These are phyloP conservation scores for Anastrepha obliqua DNA, from an alignment of 1,140 invertebrate genomes.

Conservation along the genomic window DNA sequence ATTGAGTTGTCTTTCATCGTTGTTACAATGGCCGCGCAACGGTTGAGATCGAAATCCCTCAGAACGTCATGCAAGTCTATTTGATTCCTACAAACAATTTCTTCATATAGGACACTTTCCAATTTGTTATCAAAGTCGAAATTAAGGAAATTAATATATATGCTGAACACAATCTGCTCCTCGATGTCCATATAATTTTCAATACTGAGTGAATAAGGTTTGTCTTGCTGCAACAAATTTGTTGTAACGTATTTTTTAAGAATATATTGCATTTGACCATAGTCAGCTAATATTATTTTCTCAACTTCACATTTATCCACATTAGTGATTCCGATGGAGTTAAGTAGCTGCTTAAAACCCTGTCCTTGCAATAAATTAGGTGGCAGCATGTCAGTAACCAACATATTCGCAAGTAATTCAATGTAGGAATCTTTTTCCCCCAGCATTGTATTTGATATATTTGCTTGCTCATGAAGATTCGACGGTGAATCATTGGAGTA, in stretches of 20 bases:
- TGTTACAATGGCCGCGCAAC: constrained; percentile 45
- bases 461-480: neutral
- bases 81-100: neutral
- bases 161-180: neutral
- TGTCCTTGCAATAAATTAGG: constrained; percentile 1
- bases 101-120: constrained; percentile 22
- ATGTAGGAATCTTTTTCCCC: neutral
- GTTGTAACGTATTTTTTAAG: constrained; percentile 24
- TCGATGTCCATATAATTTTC: constrained; percentile 53
- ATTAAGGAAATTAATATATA: constrained; percentile 53
- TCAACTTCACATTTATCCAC: neutral
- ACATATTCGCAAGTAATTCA: constrained; percentile 49
- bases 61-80: neutral
- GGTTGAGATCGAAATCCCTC: constrained; percentile 28
- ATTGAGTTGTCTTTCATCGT: neutral
- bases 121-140: neutral
- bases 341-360: constrained; percentile 51
- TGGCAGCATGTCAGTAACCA: constrained; percentile 53
- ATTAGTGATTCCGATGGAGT: neutral
- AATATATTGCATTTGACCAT: neutral
- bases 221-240: neutral
- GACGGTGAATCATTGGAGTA: neutral
- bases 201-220: constrained; percentile 55
- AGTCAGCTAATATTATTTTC: neutral
- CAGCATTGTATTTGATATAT: neutral